phyloP scores from a whole-genome alignment of 2,797 vertebrate genomes.

The Acanthiza pusilla region DNA sequence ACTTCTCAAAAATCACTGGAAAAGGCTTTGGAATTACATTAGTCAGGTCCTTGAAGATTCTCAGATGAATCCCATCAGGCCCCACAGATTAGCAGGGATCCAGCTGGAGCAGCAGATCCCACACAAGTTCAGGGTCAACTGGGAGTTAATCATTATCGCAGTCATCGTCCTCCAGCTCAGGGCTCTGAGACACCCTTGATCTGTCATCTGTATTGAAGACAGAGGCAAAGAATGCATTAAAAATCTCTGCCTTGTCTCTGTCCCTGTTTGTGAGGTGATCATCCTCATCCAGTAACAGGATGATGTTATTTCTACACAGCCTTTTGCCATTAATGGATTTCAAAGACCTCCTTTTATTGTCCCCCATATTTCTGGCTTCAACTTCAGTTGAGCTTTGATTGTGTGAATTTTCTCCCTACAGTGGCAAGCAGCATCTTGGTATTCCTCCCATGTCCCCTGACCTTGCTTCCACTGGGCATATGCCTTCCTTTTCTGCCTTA shows the following conservation, averaged over 20 bases:
- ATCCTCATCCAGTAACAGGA: no score
- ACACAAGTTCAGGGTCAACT: not conserved
- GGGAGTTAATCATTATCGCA: not conserved
- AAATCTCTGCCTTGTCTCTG: not conserved
- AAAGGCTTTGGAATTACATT: not conserved
- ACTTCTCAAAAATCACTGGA: not conserved
- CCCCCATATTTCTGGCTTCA: not conserved
- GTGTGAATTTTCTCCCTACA: not conserved
- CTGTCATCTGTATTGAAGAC: not conserved
- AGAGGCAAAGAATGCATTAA: not conserved
- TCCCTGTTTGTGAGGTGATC: not conserved
- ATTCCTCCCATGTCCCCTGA: not conserved
- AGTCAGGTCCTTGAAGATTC: not conserved
- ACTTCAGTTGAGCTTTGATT: not conserved
- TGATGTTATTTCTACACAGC: rapidly evolving
- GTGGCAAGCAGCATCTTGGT: rapidly evolving
- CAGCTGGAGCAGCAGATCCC: not conserved
- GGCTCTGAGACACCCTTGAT: not conserved
- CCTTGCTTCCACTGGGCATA: no score
- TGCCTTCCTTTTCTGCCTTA: not conserved
- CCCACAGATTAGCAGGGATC: not conserved
- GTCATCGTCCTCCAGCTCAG: not conserved
- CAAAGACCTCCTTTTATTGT: not conserved
- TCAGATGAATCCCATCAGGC: not conserved
- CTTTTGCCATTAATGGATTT: not conserved